Conservation (phyloP, 1,140 invertebrate genomes). For the Leucophenga varia region DNA sequence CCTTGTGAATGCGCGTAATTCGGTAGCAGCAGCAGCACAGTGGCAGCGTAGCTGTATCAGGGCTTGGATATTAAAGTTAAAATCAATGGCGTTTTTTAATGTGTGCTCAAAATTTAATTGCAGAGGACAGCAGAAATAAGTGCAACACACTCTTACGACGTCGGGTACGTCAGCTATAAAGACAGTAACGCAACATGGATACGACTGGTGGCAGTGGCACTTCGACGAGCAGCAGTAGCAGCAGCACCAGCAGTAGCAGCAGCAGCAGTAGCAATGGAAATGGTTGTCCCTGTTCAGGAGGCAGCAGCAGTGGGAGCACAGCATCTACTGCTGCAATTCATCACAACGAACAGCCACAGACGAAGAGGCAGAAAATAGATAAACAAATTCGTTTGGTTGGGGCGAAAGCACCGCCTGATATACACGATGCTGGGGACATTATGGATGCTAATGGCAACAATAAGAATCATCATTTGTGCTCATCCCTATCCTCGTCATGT, state of each 20-base stretch:
- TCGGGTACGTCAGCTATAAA: conserved; percentile 36
- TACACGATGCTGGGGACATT: conserved; percentile 20
- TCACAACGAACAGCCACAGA: conserved; percentile 45
- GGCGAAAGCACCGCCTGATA: conserved; percentile 37
- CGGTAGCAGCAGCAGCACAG: conserved; percentile 35
- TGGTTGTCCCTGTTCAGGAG: conserved; percentile 4
- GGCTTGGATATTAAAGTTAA: too few species aligned
- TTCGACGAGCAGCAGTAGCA: conserved; percentile 12
- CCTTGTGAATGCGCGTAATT: conserved; percentile 54
- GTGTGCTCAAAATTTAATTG: too few species aligned
- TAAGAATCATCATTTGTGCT: conserved; percentile 37
- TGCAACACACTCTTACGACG: conserved; percentile 21
- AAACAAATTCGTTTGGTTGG: conserved; percentile 48
- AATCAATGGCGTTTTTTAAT: too few species aligned
- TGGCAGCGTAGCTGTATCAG: too few species aligned
- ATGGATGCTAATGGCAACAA: conserved; percentile 34
- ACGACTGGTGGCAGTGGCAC: conserved; percentile 18
- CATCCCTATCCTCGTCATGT: conserved; percentile 42
- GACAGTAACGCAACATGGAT: not conserved
- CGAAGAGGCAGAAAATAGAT: conserved; percentile 50
- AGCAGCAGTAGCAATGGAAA: conserved; percentile 13
- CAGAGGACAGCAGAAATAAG: conserved; percentile 7
- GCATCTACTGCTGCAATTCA: conserved; percentile 9
- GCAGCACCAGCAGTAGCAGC: conserved; percentile 12
- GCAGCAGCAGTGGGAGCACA: too few species aligned